Evolutionary conservation across 1,140 invertebrate genomes (phyloP), one percentile per base, ranked within the genome.

Genomic region (Ceratina australensis): DNA sequence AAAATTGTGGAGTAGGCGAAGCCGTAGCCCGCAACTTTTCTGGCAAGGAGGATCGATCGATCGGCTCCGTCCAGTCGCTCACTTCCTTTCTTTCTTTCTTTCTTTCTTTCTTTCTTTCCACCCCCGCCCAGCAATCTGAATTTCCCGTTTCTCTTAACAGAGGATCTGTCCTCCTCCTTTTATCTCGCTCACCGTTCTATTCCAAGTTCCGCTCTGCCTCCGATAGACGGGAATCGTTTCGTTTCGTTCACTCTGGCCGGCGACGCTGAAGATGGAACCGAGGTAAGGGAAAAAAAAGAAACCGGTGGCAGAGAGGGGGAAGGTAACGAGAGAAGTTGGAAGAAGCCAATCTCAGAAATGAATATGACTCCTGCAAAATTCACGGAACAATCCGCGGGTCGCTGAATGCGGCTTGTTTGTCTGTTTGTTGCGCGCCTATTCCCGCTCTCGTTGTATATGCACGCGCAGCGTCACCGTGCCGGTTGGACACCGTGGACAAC

Each of bases 331-430:
- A 80, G 57, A 66, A 78, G 81, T 83, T 81, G 84, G 82, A 85
- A 85, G 78, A 84, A 89, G 83, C 88, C 89, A 90, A 90, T 90
- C 89, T 89, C 86, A 84, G 87, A 88, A 90, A 89, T 89, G 88
- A 90, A 90, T 90, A 88, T 90, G 85, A 82, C 86, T 88, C 72
- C 78, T 90, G 87, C 84, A 90, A 90, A 90, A 90, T 90, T 90
- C 87, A 90, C 82, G 74, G 81, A 81, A 85, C 81, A 84, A 87
- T 88, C 75, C 86, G 78, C 83, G 83, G 68, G 57, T 77, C 75
- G 80, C 68, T 87, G 86, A 89, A 86, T 88, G 83, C 72, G 72
- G 69, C 75, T 82, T 80, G 82, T 60, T 83, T 89, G 87, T 89
- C 86, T 88, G 88, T 90, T 89, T 90, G 89, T 90, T 89, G 88